phyloP scores from a whole-genome alignment of 2,888 invertebrate species.

The Watsonalla cultraria region DNA sequence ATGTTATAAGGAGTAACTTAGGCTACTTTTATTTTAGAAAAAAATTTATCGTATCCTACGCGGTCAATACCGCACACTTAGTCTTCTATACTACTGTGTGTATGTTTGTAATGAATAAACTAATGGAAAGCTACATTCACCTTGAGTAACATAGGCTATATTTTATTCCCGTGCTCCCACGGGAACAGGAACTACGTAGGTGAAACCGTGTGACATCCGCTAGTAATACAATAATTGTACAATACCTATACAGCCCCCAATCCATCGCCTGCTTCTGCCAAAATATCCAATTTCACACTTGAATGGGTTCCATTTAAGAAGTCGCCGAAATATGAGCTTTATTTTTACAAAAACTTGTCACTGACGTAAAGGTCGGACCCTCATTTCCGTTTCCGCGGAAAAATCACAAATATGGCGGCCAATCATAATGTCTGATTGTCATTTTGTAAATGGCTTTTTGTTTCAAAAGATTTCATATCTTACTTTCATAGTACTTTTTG shows the following conservation, averaged over 20 bases:
- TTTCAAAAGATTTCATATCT: neutral
- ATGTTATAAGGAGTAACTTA: no score
- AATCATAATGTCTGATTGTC: neutral
- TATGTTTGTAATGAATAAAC: no score
- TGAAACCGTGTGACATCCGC: no score
- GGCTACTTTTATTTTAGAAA: no score
- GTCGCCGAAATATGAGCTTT: conserved; percentile 3
- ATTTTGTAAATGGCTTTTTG: neutral
- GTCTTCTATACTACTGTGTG: no score
- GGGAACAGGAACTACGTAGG: no score
- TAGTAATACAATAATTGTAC: no score
- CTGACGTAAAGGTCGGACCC: conserved; percentile 2
- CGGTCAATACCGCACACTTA: no score
- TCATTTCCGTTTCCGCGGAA: conserved; percentile 2
- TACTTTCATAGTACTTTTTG: neutral
- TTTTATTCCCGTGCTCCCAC: no score
- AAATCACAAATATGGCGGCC: conserved; percentile 2
- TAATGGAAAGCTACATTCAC: no score
- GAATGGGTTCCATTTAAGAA: conserved; percentile 4
- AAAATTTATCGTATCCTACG: no score
- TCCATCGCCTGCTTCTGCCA: neutral
- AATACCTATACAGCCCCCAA: neutral
- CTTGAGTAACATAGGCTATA: no score
- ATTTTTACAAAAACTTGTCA: conserved; percentile 4
- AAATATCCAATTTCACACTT: conserved; percentile 2